Base-by-base conservation (phyloP, 92 coral and sea anemone species). In the Umimayanthus chanpuru region DNA sequence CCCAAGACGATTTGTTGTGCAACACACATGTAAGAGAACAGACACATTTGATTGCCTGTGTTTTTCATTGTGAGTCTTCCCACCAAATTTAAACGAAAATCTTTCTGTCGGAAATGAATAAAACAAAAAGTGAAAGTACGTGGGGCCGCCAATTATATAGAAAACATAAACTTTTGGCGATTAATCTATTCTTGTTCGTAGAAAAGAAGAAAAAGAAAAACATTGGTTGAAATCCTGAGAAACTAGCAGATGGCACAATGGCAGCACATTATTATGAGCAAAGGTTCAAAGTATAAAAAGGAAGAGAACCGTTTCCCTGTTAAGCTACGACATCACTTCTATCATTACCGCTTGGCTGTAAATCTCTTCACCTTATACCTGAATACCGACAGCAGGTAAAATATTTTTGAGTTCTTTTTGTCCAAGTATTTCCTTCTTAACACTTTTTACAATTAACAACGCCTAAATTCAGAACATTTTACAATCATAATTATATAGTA, bases 181-280 rank as follows among this genome's bases (percentile, higher is more conserved):
- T 75, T 75, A 36, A 23, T n/a, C 44, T 36, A 5, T 75, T 75
- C 28, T 75, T 39, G 44, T 16, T 4, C 44, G 21, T 25, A 36
- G 50, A 40, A 75, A 36, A 75, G 9, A 32, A 50, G 53, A 21
- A 75, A 75, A 39, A 9, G 79, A 75, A 32, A 75, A 36, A 75
- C 10, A 75, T 75, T n/a, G 79, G 44, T 9, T 39, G 25, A 75
- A 75, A 75, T 39, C 79, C 79, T 75, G 79, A 75, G 79, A 75
- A 75, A n/a, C 47, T 7, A 39, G 44, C 79, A 75, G 79, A 43
- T 75, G 79, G 79, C 20, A 75, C 28, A n/a, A 9, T 39, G 25
- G 18, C 79, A 38, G 39, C 39, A 75, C 79, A 18, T 36, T 32
- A 75, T 5, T 38, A 75, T 18, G 25, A 75, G 44, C 79, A 75